Conservation (phyloP, 2,113 vertebrate genomes). For the Acrocephalus kingi region DNA sequence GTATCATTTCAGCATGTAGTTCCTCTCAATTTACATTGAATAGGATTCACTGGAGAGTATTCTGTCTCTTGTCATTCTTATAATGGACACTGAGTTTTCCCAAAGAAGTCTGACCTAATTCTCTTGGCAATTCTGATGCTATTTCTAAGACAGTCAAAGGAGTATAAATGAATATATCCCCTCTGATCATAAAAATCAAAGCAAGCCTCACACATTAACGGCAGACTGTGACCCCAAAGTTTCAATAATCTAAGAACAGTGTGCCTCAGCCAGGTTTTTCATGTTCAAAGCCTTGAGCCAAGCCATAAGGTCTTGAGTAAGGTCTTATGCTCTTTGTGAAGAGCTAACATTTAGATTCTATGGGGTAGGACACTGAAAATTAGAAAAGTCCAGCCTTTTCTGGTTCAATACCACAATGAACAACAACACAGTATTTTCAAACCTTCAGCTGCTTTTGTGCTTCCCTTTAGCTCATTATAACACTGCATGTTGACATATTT, state of each 20-base stretch:
- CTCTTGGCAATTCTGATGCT: neutral
- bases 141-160: slow-evolving; percentile 29
- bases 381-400: neutral
- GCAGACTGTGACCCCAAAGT: neutral
- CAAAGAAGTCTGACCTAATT: slow-evolving; percentile 16
- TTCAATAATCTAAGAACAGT: neutral
- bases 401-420: neutral
- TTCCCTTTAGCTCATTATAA: neutral
- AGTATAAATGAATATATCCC: neutral
- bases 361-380: neutral
- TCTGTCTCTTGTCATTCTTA: slow-evolving; percentile 22
- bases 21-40: neutral
- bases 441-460: neutral
- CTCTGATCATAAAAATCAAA: slow-evolving; percentile 45
- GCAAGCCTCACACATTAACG: neutral
- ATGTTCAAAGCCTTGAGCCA: neutral
- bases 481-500: neutral
- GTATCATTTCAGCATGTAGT: neutral
- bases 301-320: neutral
- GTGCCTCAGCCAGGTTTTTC: neutral
- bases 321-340: neutral
- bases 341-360: neutral
- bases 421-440: neutral
- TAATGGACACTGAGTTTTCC: slow-evolving; percentile 17
- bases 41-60: neutral